Base-by-base conservation (phyloP, 92 coral and sea anemone genomes). In the Phymanthus crucifer region DNA sequence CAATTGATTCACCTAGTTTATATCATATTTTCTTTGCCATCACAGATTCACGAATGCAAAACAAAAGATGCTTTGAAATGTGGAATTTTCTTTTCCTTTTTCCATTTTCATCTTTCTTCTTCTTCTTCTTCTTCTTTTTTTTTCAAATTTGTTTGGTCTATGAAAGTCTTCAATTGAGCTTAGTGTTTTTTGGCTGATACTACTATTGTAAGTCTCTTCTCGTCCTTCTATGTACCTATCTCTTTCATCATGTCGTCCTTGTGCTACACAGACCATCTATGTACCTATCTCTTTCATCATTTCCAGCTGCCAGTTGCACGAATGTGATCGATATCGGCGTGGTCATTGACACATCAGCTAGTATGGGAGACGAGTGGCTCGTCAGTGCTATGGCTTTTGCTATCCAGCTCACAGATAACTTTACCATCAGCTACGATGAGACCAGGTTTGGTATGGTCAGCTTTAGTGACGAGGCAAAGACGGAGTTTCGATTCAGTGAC, bases 311-410 rank as follows among this genome's bases (percentile, higher is more conserved):
- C 21, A 36, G 3, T 1, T 80, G 84, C 43, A 71, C 26, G 19
- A 27, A 71, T 34, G 45, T 72, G 36, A 70, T 80, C 29, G 84
- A 80, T 26, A 56, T 80, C 34, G 84, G 84, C 18, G 3, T 80
- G 0, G 2, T 80, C 29, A 71, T 80, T 34, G 84, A 80, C 18
- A 33, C 84, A 14, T 80, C 84, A 19, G 78, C 78, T 0, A 80
- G 84, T 33, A 71, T 70, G 84, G 78, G 84, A 11, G 71, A 48
- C 35, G 77, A 80, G 40, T 61, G 78, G 84, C 52, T 80, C 1
- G 84, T 54, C 21, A 61, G 78, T 58, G 77, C 84, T 24, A 70
- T 32, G 78, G 78, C 78, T 11, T 80, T 80, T 38, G 84, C 78
- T 21, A 72, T 56, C 17, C 76, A 80, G 68, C 66, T 80, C 11